Base-by-base conservation (phyloP, 2,113 vertebrate species). In the Forbesichthys papilliferus region DNA sequence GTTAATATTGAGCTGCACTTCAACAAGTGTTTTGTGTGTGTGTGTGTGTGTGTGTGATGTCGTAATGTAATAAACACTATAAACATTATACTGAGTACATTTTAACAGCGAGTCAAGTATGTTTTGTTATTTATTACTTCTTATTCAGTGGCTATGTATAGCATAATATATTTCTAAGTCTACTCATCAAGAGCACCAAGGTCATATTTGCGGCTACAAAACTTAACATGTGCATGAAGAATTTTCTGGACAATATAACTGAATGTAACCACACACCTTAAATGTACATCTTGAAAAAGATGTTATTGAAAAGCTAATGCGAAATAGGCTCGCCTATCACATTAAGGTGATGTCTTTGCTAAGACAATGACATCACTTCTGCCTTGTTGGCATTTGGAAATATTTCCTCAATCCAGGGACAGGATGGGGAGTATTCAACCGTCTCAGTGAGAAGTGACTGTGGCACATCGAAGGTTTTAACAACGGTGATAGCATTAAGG, bases 351-450 rank as follows among this genome's bases (percentile, higher is more conserved):
- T 27, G 27, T 27, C 27, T 2, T 27, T 89, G 86, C 82, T 72
- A 87, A 85, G 84, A 69, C 68, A 61, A 85, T 84, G 72, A 59
- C 76, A 76, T 77, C 78, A 76, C 46, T 77, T 81, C 60, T 77
- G 71, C 33, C 64, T 69, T 69, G 66, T 55, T 83, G 77, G 85
- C 58, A 1, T 48, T 63, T 70, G 59, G 74, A 16, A 53, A 66
- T 68, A 27, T 60, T 62, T 73, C 79, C 73, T 74, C 61, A 77
- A 77, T 71, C 75, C 73, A 46, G 34, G 63, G 70, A 11, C 9
- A 5, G 12, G 8, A 72, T 42, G 3, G 36, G 75, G 3, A 9
- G 61, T 69, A 11, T 66, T 82, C 68, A 72, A 61, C 68, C 66
- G 42, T 48, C 71, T 62, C 63, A 73, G 7, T 27, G 27, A 42